phyloP scores from a whole-genome alignment of 2,797 vertebrate genomes.

The Malacoraja senta region DNA sequence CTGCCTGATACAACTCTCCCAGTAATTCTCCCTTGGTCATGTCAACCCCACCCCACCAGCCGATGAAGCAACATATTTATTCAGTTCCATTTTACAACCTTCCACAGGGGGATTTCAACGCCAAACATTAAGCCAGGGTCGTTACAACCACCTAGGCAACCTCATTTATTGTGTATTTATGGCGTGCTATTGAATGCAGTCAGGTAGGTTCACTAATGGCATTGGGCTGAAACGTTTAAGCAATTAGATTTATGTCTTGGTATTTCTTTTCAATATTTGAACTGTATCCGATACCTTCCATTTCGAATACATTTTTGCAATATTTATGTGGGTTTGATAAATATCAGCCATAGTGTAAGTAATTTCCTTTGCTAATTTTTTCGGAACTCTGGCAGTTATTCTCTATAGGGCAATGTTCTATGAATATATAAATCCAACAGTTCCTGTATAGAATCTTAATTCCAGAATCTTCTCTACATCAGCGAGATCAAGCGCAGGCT shows the following conservation, averaged over 20 bases:
- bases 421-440: not conserved
- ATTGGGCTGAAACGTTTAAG: not conserved
- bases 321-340: not conserved
- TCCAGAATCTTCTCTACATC: not conserved
- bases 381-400: not conserved
- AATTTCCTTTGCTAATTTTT: not conserved
- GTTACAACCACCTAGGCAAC: no score
- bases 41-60: no score
- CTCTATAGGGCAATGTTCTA: not conserved
- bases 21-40: no score
- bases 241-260: not conserved
- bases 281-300: not conserved
- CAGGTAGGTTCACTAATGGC: not conserved
- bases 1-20: not conserved
- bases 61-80: not conserved
- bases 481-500: no score
- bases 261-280: not conserved
- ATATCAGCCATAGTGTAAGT: not conserved
- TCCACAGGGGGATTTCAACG: not conserved
- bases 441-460: not conserved
- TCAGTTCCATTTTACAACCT: not conserved
- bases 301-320: not conserved
- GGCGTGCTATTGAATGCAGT: not conserved
- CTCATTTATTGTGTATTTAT: not conserved
- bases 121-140: not conserved